Evolutionary conservation across 2,888 invertebrate species (phyloP).

Genomic region (Agriopis aurantiaria): DNA sequence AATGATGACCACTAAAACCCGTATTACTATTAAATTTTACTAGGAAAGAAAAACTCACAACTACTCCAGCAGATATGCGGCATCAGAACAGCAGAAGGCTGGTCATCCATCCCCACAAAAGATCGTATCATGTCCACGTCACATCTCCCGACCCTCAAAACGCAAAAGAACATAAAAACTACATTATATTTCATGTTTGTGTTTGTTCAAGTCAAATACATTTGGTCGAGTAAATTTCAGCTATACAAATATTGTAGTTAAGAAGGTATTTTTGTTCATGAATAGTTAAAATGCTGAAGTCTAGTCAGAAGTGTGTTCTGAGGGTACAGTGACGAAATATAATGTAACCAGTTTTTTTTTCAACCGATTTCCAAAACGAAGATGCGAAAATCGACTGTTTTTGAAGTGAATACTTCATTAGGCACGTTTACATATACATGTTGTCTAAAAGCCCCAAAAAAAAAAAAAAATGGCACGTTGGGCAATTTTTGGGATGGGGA

Average conservation of each 20-base stretch:
- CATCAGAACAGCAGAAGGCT: constrained; percentile 61
- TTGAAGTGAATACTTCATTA: no score
- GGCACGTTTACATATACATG: no score
- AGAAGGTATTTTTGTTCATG: constrained; percentile 18
- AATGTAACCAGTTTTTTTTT: not conserved
- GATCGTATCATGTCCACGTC: constrained; percentile 56
- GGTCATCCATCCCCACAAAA: constrained; percentile 61
- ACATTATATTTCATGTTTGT: constrained; percentile 17
- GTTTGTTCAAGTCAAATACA: not conserved
- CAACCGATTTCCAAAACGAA: not conserved
- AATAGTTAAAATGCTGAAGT: constrained; percentile 26
- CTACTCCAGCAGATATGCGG: constrained; percentile 69
- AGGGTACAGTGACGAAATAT: constrained; percentile 30
- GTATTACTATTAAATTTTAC: no score
- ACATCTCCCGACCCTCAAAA: constrained; percentile 1
- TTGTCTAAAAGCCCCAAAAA: no score
- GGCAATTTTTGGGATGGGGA: no score
- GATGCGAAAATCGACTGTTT: no score
- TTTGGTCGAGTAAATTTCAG: constrained; percentile 15
- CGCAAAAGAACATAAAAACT: constrained; percentile 2
- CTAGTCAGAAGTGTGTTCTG: constrained; percentile 12
- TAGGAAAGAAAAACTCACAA: constrained; percentile 57
- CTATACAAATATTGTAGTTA: constrained; percentile 21
- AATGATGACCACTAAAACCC: no score
- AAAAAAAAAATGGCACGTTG: no score